These are phyloP conservation scores for Drosophila flavopinicola DNA, from an alignment of 2,888 invertebrate species.

Conservation along the genomic window DNA sequence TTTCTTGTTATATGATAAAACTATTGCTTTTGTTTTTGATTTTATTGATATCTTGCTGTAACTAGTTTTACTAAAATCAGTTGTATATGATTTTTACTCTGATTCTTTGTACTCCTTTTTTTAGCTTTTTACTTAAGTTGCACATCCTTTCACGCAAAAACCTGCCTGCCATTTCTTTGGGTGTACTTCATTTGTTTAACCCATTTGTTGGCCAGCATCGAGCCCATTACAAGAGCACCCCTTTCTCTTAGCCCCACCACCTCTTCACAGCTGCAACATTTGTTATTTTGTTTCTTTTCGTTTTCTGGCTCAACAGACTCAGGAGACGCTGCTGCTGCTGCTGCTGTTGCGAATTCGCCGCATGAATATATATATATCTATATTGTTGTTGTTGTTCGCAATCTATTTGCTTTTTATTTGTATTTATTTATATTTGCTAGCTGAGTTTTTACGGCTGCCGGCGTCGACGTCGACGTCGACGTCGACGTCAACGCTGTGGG, in stretches of 20 bases:
- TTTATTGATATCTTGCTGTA: too few relatives aligned
- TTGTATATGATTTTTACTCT: background rate
- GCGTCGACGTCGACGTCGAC: conserved; percentile 11
- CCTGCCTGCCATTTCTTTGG: conserved; percentile 22
- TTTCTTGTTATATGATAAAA: too few relatives aligned
- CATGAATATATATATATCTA: conserved; percentile 44
- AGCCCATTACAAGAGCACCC: conserved; percentile 38
- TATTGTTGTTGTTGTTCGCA: conserved; percentile 50
- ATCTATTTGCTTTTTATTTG: conserved; percentile 68
- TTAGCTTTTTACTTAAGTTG: too few relatives aligned
- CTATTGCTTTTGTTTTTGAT: too few relatives aligned
- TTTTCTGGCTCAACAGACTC: conserved; percentile 56
- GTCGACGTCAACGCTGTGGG: conserved; percentile 23
- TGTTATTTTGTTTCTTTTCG: conserved; percentile 11
- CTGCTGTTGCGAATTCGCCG: conserved; percentile 50
- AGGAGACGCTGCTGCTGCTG: conserved; percentile 36
- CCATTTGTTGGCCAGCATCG: conserved; percentile 40
- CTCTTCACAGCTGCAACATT: conserved; percentile 51
- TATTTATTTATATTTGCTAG: conserved; percentile 70
- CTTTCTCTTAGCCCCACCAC: background rate
- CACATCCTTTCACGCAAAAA: background rate
- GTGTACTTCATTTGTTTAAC: conserved; percentile 58
- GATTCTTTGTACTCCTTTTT: background rate
- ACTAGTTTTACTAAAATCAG: too few relatives aligned
- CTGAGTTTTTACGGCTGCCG: conserved; percentile 65